Percentiles rank a stretch among this genome's conserved stretches.
phyloP scores from a whole-genome alignment of 2,113 vertebrate species.

The Rhineura floridana region DNA sequence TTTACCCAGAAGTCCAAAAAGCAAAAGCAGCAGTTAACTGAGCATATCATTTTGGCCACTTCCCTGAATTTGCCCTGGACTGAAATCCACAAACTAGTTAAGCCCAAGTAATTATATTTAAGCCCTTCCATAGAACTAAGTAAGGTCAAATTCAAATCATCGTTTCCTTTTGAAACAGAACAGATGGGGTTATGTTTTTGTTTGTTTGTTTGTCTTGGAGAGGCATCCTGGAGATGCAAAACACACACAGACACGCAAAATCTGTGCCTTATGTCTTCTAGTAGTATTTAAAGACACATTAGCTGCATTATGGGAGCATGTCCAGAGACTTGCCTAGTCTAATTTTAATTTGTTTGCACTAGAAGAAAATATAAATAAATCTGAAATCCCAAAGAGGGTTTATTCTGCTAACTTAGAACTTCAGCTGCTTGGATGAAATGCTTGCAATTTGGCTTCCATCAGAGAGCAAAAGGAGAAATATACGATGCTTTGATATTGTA shows the following conservation, averaged over 20 bases:
- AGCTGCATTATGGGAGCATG: neutral
- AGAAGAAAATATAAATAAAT: constrained; percentile 18
- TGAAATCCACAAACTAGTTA: neutral
- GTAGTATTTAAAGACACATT: neutral
- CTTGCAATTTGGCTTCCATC: neutral
- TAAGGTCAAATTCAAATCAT: constrained; percentile 17
- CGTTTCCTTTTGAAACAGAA: constrained; percentile 9
- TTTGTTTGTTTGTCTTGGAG: constrained; percentile 3
- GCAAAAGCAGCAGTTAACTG: neutral
- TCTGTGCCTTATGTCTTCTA: neutral
- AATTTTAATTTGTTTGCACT: constrained; percentile 17
- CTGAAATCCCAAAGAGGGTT: neutral
- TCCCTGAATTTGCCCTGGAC: neutral
- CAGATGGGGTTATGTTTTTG: neutral
- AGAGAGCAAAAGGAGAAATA: neutral
- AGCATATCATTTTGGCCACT: neutral
- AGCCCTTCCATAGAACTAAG: neutral
- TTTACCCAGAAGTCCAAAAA: neutral
- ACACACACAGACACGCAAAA: neutral
- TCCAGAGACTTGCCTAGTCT: neutral
- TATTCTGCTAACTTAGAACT: constrained; percentile 20
- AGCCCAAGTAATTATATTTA: constrained; percentile 4
- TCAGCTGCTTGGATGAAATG: neutral
- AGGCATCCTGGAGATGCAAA: neutral
- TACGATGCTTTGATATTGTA: neutral